phyloP scores from a whole-genome alignment of 2,888 invertebrate species.

The Morpho helenor region DNA sequence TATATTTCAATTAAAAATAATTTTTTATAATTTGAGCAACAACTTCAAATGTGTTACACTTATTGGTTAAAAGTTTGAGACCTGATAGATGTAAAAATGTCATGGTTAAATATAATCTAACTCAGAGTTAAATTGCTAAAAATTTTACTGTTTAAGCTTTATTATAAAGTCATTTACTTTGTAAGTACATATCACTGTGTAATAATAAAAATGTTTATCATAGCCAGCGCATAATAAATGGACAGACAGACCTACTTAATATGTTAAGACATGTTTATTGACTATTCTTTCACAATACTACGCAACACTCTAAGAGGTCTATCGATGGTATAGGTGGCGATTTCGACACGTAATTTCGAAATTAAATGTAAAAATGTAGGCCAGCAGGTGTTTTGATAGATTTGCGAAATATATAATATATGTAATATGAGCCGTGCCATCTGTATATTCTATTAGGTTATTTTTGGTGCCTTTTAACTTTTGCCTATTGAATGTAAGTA shows the following conservation, averaged over 20 bases:
- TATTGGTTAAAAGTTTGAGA: no score
- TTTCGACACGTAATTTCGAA: slow-evolving; percentile 17
- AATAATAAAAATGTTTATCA: no score
- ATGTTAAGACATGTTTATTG: slow-evolving; percentile 19
- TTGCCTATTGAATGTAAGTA: slow-evolving; percentile 11
- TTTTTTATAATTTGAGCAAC: no score
- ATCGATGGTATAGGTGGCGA: slow-evolving; percentile 20
- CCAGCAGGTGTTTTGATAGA: slow-evolving; percentile 20
- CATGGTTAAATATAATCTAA: no score
- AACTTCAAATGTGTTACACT: no score
- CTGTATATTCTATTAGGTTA: slow-evolving; percentile 8
- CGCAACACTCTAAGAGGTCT: slow-evolving; percentile 22
- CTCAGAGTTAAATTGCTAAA: no score
- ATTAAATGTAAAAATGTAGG: slow-evolving; percentile 18
- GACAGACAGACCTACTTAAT: slow-evolving; percentile 12
- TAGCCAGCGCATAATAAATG: not conserved
- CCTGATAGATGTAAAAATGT: no score
- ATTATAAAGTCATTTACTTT: no score
- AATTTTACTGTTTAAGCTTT: no score
- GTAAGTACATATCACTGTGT: no score
- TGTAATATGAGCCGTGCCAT: slow-evolving; percentile 19
- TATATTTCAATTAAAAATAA: no score
- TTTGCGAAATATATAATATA: slow-evolving; percentile 18
- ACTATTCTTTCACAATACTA: slow-evolving; percentile 13
- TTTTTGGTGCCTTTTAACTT: slow-evolving; percentile 9